A percentile compares a stretch with the other conserved stretches of the same genome.
Conservation (phyloP, 2,113 vertebrate genomes). For the Zosterops lateralis region DNA sequence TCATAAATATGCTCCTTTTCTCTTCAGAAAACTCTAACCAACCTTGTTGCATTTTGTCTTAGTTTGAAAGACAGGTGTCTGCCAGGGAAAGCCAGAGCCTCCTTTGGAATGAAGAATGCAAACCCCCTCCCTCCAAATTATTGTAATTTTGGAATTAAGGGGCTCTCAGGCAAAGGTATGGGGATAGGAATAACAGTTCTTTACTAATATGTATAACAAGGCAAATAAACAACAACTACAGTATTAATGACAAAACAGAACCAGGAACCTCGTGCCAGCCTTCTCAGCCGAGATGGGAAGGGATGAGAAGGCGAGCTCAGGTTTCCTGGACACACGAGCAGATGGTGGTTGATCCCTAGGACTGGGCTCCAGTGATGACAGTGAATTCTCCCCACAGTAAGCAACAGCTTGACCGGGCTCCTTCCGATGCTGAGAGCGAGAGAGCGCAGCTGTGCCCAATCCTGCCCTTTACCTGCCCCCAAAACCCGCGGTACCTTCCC, state of each 20-base stretch:
- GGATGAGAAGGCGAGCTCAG: background rate
- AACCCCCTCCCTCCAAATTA: background rate
- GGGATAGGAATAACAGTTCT: background rate
- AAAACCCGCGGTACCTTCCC: background rate
- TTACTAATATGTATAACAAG: background rate
- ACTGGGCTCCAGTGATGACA: background rate
- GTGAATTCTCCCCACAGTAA: background rate
- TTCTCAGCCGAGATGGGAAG: background rate
- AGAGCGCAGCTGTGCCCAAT: background rate
- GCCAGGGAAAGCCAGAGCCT: background rate
- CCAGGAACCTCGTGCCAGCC: background rate
- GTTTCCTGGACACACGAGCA: background rate
- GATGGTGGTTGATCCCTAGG: background rate
- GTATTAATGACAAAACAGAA: background rate
- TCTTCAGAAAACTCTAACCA: background rate
- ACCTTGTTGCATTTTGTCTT: background rate
- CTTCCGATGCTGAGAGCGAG: background rate
- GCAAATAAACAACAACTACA: background rate
- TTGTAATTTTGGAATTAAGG: background rate
- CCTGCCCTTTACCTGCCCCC: background rate
- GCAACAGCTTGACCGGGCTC: background rate
- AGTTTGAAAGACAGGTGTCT: background rate
- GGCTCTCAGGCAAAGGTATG: background rate
- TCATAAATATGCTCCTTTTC: background rate
- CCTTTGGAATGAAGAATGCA: background rate